These are phyloP conservation scores for Lycodopsis pacificus DNA, from an alignment of 2,797 vertebrate species.

Conservation along the genomic window DNA sequence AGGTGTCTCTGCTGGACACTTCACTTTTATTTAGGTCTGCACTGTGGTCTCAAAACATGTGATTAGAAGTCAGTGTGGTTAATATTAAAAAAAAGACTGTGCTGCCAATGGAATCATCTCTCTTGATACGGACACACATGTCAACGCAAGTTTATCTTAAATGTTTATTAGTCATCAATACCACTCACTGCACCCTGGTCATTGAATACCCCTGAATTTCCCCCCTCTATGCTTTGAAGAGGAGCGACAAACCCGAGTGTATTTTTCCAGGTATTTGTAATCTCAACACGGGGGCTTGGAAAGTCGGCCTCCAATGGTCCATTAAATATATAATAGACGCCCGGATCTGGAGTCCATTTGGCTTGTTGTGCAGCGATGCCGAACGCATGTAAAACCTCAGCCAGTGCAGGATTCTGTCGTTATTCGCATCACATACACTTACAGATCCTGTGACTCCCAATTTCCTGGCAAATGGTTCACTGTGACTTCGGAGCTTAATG, in stretches of 20 bases:
- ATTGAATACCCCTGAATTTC: not conserved
- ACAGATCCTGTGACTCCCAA: conserved; percentile 68
- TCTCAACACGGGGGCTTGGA: conserved; percentile 65
- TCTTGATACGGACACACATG: conserved; percentile 14
- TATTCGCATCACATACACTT: conserved; percentile 73
- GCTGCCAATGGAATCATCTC: conserved; percentile 17
- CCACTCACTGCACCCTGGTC: not conserved
- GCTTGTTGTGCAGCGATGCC: conserved; percentile 74
- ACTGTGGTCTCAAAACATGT: not conserved
- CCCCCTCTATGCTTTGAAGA: conserved; percentile 19
- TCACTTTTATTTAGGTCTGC: conserved; percentile 32
- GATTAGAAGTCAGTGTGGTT: not conserved
- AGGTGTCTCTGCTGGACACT: conserved; percentile 53
- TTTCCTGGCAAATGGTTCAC: conserved; percentile 68
- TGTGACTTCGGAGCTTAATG: conserved; percentile 55
- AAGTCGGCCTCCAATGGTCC: conserved; percentile 71
- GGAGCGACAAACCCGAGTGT: conserved; percentile 32
- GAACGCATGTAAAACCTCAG: conserved; percentile 73
- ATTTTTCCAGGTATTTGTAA: conserved; percentile 71
- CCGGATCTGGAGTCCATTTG: conserved; percentile 73
- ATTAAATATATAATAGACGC: conserved; percentile 72
- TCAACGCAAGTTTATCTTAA: conserved; percentile 6
- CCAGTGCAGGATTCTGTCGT: conserved; percentile 60
- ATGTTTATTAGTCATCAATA: conserved; percentile 15
- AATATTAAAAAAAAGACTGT: not conserved